Evolutionary conservation across 2,113 vertebrate genomes (phyloP).

Genomic region (Petrocephalus zakoni): DNA sequence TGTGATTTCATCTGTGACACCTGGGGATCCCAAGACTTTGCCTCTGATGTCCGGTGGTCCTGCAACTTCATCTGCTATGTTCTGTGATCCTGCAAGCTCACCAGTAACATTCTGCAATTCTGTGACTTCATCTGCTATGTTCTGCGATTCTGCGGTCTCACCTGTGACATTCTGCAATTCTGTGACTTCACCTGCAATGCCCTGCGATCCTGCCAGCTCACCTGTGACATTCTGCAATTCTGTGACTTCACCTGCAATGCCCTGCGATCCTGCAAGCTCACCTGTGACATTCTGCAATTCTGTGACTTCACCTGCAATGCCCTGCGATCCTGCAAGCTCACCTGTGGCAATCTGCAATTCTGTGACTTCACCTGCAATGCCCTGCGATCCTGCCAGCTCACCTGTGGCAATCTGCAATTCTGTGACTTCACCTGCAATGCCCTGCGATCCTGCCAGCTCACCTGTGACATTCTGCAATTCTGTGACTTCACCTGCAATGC

Average conservation of each 20-base stretch:
- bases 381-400: too few species aligned
- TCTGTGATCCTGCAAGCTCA: constrained; percentile 2
- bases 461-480: background rate
- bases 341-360: too few species aligned
- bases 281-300: too few species aligned
- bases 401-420: too few species aligned
- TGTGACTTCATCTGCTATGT: constrained; percentile 24
- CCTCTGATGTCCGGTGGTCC: constrained; percentile 14
- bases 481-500: background rate
- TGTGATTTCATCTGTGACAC: background rate
- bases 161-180: too few species aligned
- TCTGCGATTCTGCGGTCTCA: background rate
- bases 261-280: background rate
- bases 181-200: too few species aligned
- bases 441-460: background rate
- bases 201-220: too few species aligned
- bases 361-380: too few species aligned
- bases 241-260: too few species aligned
- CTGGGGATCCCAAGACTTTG: constrained; percentile 16
- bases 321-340: background rate
- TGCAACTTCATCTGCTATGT: background rate
- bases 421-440: background rate
- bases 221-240: too few species aligned
- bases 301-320: background rate
- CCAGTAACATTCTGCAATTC: constrained; percentile 23